Conservation (phyloP, 2,888 invertebrate species). For the Anoplius nigerrimus region DNA sequence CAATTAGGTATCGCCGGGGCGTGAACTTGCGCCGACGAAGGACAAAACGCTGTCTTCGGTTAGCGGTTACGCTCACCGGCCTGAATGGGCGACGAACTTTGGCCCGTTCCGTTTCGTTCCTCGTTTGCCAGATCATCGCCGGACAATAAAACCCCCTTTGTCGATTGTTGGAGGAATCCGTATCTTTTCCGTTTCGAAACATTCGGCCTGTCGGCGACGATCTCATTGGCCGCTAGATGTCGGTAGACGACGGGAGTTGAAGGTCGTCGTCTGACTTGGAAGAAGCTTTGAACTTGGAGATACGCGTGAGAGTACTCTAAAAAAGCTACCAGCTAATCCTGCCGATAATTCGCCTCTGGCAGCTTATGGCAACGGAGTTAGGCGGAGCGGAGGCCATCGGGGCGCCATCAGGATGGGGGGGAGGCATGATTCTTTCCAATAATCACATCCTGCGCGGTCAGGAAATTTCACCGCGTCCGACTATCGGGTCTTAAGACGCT, state of each 20-base stretch:
- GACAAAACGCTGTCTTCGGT: conserved; percentile 65
- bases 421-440: conserved; percentile 31
- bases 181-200: too few relatives aligned
- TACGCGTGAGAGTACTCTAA: too few relatives aligned
- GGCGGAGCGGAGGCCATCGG: neutral
- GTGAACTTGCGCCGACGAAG: conserved; percentile 56
- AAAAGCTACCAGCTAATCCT: too few relatives aligned
- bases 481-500: conserved; percentile 12
- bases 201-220: too few relatives aligned
- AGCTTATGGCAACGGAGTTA: too few relatives aligned
- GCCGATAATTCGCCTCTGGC: too few relatives aligned
- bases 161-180: neutral
- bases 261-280: too few relatives aligned
- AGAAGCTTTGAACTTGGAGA: too few relatives aligned
- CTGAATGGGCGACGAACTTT: conserved; percentile 39
- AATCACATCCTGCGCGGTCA: conserved; percentile 33
- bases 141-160: conserved; percentile 3
- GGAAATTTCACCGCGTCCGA: conserved; percentile 42
- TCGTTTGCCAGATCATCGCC: conserved; percentile 25
- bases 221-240: too few relatives aligned
- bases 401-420: conserved; percentile 8
- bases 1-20: conserved; percentile 71
- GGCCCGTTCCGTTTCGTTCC: conserved; percentile 1
- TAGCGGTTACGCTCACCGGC: conserved; percentile 20
- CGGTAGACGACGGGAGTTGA: too few relatives aligned